phyloP scores from a whole-genome alignment of 2,888 invertebrate species.

The Podabrus alpinus region DNA sequence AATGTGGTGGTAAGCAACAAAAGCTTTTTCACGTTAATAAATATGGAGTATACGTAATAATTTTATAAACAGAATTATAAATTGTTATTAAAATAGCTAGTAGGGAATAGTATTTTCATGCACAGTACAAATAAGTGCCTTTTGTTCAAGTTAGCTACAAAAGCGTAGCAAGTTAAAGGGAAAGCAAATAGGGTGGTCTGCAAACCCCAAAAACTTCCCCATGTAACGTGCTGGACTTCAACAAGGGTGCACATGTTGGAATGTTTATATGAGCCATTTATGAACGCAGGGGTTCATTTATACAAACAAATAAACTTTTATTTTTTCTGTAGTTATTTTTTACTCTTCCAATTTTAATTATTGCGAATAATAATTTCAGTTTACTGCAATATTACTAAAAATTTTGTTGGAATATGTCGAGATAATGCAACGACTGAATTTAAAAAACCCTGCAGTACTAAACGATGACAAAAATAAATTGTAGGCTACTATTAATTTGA shows the following conservation, averaged over 20 bases:
- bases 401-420: not conserved
- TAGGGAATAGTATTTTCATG: not conserved
- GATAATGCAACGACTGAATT: not conserved
- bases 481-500: not conserved
- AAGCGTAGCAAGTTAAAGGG: conserved; percentile 21
- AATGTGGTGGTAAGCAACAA: not conserved
- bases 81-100: not conserved
- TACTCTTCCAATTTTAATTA: not conserved
- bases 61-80: not conserved
- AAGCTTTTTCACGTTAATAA: not conserved
- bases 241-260: conserved; percentile 30
- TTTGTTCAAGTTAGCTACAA: conserved; percentile 15
- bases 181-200: conserved; percentile 17
- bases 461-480: too few species aligned
- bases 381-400: not conserved
- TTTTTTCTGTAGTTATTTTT: conserved; percentile 28
- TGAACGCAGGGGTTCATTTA: conserved; percentile 31
- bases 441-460: too few species aligned
- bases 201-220: conserved; percentile 17
- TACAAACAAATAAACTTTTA: conserved; percentile 32
- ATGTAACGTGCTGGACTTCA: conserved; percentile 20
- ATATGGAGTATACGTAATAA: not conserved
- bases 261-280: conserved; percentile 33
- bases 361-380: not conserved
- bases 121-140: not conserved